Evolutionary conservation across 2,113 vertebrate species (phyloP), one percentile per base, ranked within the genome.

Genomic region (Maccullochella peelii): DNA sequence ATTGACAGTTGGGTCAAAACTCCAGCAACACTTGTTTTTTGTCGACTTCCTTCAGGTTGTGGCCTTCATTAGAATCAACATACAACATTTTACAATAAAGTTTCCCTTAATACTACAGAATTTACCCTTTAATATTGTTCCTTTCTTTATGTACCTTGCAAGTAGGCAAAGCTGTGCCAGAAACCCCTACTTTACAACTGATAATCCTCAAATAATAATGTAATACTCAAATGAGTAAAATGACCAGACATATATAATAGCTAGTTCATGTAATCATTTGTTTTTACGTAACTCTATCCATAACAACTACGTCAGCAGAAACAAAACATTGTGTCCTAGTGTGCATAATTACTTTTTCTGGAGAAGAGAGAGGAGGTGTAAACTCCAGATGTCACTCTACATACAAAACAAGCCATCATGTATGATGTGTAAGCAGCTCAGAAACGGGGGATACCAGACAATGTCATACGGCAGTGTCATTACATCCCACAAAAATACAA

Each of bases 401-500:
- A 42, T 36, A 47, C 16, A 55, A 67, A 84, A 78, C 42, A 62
- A 86, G 50, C 14, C 54, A 38, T 68, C 59, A 83, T 86, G 52
- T 62, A 21, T 82, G 58, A n/a, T 42, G 62, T 70, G 85, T 86
- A 77, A 89, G 88, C 73, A 59, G 44, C 27, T 55, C 2, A 42
- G 18, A 83, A 87, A 66, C 14, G 49, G 58, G 30, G 61, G 27
- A 25, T 59, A 65, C 27, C 69, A 84, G 83, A 82, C 74, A 70
- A 70, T 68, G 65, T 90, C 54, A 78, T 55, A 77, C 9, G 52
- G 38, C 72, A 33, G 79, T 58, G 72, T 90, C 86, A 88, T 87
- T 88, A 70, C 50, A 44, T 88, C 85, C 74, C 74, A 59, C 76
- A 79, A 85, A 91, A 91, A 84, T 69, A 86, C 79, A 65, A 86